Conservation (phyloP, 2,797 vertebrate genomes). For the Lagorchestes hirsutus region DNA sequence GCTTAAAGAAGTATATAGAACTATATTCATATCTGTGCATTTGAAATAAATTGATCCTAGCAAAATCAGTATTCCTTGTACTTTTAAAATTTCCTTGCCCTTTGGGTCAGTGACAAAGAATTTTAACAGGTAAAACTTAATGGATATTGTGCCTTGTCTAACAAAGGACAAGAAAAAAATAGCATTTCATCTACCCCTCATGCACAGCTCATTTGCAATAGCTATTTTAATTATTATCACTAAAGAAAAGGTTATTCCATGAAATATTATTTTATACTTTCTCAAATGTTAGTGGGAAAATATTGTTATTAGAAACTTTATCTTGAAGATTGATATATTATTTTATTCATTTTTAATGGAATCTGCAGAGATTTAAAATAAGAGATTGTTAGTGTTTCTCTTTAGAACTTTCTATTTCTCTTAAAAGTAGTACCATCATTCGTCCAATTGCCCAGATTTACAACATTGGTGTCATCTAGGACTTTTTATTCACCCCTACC, state of each 20-base stretch:
- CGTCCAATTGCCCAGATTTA: neutral
- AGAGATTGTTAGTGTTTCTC: neutral
- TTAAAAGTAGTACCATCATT: neutral
- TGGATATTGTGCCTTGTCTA: neutral
- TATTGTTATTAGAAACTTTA: conserved; percentile 3
- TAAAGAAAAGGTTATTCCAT: neutral
- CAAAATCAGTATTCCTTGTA: neutral
- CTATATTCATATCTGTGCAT: neutral
- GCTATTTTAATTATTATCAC: conserved; percentile 9
- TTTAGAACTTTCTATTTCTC: neutral
- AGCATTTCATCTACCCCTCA: neutral
- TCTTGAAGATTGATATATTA: neutral
- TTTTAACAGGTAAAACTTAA: neutral
- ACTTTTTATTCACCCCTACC: neutral
- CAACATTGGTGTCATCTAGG: neutral
- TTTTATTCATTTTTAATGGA: neutral
- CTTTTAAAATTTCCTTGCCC: neutral
- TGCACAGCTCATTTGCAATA: neutral
- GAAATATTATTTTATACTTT: conserved; percentile 6
- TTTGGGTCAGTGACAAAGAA: neutral
- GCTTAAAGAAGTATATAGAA: neutral
- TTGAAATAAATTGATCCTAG: neutral
- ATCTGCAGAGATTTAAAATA: neutral
- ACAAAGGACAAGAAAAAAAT: neutral
- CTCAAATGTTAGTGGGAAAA: neutral